Base-by-base conservation (phyloP, 2,888 invertebrate genomes). In the Ferdinandea cuprea region DNA sequence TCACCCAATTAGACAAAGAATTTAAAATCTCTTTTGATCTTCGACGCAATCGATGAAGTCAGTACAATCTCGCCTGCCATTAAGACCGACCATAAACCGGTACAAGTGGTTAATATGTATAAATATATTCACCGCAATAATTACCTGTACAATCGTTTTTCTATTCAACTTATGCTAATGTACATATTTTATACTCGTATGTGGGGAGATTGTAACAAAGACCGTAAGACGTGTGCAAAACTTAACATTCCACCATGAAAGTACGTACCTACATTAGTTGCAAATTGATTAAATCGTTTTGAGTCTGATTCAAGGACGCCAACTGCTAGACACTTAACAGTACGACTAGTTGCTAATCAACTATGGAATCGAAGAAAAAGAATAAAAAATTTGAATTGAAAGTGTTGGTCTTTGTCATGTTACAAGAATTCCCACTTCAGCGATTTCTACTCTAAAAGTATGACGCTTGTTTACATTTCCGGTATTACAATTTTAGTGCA, bases 271-370 rank as follows among this genome's bases (percentile, higher is more conserved):
- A 42, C 5, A 8, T 17, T 11, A 44, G 48, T 48, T 40, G 37
- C 58, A 19, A 71, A 59, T 37, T 44, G 52, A 44, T 28, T 72
- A 9, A 58, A 54, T 63, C 21, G 35, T 25, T n/a, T 59, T 71
- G 35, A 50, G 13, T 30, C 28, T 21, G 11, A 54, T 61, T 79
- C 79, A 79, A 79, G 79, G 79, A 68, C 79, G 17, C 13, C 79
- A 56, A 50, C 59, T 68, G 17, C 9, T 17, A 46, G 32, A 7
- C 11, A 58, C 13, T 21, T n/a, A 54, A 25, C n/a, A 32, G 35
- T n/a, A 21, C 37, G n/a, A 65, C 42, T 37, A 78, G 50, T 71
- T 71, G 58, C 65, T 56, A 35, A 78, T 69, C 61, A 56, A 48
- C 71, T 63, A 21, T 44, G 15, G 21, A 30, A 52, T 50, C 42